Evolutionary conservation across 1,140 invertebrate species (phyloP).

Genomic region (Drosophila eugracilis): DNA sequence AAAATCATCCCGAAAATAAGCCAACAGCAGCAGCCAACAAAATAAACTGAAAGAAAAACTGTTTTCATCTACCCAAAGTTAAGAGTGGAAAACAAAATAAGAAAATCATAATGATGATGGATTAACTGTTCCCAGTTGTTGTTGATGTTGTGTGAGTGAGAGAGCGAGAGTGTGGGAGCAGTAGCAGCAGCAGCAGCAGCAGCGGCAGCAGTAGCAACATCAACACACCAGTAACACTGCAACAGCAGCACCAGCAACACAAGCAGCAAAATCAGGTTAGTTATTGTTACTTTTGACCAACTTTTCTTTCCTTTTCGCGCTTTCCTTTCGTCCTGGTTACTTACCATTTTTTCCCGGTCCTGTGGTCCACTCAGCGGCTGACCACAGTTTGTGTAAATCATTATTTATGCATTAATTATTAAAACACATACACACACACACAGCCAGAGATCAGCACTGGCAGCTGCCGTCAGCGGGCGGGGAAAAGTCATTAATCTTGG

Average conservation of each 20-base stretch:
- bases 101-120: conserved; percentile 77
- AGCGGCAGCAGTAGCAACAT: conserved; percentile 27
- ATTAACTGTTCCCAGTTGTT: conserved; percentile 66
- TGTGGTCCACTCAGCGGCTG: conserved; percentile 28
- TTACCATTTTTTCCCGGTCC: conserved; percentile 21
- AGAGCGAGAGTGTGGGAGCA: conserved; percentile 18
- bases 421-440: conserved; percentile 40
- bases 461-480: conserved; percentile 18
- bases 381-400: conserved; percentile 61
- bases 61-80: conserved; percentile 24
- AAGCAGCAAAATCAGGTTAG: conserved; percentile 61
- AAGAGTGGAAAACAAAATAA: conserved; percentile 32
- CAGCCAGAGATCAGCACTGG: conserved; percentile 10
- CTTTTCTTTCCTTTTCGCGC: conserved; percentile 10
- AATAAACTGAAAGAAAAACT: conserved; percentile 26
- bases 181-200: conserved; percentile 35
- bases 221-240: conserved; percentile 27
- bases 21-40: conserved; percentile 23
- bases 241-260: conserved; percentile 26
- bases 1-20: conserved; percentile 24
- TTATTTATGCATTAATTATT: conserved; percentile 74
- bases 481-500: conserved; percentile 47
- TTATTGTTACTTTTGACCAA: conserved; percentile 14
- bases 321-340: conserved; percentile 20
- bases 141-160: conserved; percentile 31